phyloP scores from a whole-genome alignment of 2,888 invertebrate genomes.

The Gisinianus flammeolus region DNA sequence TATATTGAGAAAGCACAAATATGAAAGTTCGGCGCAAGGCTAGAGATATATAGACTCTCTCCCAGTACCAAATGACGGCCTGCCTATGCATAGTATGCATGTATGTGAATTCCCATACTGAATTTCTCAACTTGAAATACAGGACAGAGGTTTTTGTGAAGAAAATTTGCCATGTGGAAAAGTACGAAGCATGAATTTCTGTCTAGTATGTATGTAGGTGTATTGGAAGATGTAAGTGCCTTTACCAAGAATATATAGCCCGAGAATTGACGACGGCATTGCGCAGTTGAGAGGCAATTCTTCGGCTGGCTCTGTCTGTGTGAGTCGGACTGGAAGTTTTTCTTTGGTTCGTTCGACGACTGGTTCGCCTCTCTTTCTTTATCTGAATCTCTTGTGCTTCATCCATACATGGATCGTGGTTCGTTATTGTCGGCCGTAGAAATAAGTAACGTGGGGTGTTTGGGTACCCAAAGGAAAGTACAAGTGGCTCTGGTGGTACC shows the following conservation, averaged over 20 bases:
- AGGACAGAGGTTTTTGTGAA: background rate
- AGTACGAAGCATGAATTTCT: background rate
- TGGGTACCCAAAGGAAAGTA: constrained; percentile 5
- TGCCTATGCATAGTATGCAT: no score
- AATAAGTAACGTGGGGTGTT: constrained; percentile 10
- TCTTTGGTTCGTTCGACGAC: background rate
- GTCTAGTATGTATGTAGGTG: no score
- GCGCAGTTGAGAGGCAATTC: constrained; percentile 2
- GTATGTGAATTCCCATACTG: no score
- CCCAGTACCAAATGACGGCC: no score
- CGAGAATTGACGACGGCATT: background rate
- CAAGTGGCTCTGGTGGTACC: constrained; percentile 7
- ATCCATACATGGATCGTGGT: background rate
- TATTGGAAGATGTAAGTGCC: background rate
- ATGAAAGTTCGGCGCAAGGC: no score
- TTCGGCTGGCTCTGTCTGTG: background rate
- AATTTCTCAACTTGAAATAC: no score
- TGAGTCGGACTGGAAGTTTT: background rate
- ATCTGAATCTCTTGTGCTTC: background rate
- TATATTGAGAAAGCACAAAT: no score
- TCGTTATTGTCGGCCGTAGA: constrained; percentile 1
- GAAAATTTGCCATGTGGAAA: background rate
- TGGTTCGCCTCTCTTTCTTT: constrained; percentile 5
- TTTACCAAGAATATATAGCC: background rate
- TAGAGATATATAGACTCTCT: no score